Percentiles rank a stretch among this genome's conserved stretches.
phyloP scores from a whole-genome alignment of 2,113 vertebrate genomes.

The Pelvicachromis taeniatus region DNA sequence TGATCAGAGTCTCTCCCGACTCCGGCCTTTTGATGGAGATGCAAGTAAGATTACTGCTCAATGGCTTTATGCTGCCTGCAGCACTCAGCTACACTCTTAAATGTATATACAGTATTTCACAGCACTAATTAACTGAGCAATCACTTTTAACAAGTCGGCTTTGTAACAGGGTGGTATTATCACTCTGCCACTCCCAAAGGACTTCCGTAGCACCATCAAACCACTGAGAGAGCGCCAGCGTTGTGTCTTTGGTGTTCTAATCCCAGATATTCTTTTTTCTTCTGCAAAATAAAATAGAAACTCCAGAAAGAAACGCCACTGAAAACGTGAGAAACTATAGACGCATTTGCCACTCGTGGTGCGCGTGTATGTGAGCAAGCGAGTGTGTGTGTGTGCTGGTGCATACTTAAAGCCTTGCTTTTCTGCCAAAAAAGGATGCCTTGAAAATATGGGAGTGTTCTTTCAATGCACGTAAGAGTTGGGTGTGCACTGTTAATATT shows the following conservation, averaged over 20 bases:
- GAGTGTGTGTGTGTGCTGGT: neutral
- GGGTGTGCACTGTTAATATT: slow-evolving; percentile 37
- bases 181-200: slow-evolving; percentile 1
- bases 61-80: slow-evolving; percentile 26
- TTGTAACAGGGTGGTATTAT: slow-evolving; percentile 5
- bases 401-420: neutral
- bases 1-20: slow-evolving; percentile 55
- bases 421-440: slow-evolving; percentile 36
- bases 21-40: slow-evolving; percentile 45
- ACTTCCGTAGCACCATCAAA: neutral
- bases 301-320: neutral
- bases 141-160: slow-evolving; percentile 25
- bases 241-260: neutral
- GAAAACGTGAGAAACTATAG: neutral
- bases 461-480: neutral
- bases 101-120: neutral
- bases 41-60: slow-evolving; percentile 38
- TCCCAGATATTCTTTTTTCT: neutral
- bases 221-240: neutral
- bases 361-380: neutral
- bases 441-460: slow-evolving; percentile 12
- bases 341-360: neutral
- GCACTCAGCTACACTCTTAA: slow-evolving; percentile 7
- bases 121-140: slow-evolving; percentile 48
- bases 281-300: slow-evolving; percentile 8